phyloP scores from a whole-genome alignment of 2,888 invertebrate genomes.

The Trileptium ribeirensis region DNA sequence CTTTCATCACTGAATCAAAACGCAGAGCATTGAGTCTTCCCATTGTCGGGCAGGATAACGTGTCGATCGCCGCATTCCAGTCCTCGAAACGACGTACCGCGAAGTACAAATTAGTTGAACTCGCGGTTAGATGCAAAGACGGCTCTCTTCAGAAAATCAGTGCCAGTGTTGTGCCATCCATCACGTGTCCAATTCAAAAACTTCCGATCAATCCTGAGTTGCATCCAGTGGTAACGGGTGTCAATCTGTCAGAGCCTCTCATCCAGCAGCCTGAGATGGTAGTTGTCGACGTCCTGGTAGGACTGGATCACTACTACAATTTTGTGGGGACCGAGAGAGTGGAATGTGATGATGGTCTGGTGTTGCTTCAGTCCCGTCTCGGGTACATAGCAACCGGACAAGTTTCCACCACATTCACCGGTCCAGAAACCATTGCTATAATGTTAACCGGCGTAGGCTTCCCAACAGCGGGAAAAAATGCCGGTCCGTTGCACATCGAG shows the following conservation, averaged over 20 bases:
- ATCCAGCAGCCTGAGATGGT: background rate
- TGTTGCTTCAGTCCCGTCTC: background rate
- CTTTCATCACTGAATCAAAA: background rate
- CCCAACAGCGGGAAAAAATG: no score
- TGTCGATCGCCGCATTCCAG: background rate
- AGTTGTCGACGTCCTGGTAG: slow-evolving; percentile 8
- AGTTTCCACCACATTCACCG: background rate
- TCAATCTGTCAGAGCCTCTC: background rate
- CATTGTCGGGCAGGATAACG: background rate
- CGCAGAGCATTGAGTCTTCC: background rate
- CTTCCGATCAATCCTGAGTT: background rate
- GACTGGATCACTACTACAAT: slow-evolving; percentile 3
- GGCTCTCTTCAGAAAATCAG: background rate
- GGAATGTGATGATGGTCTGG: background rate
- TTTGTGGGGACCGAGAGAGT: background rate
- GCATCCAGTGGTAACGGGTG: background rate
- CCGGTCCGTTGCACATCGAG: no score
- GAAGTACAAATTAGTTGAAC: background rate
- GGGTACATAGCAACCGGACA: background rate
- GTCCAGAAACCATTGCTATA: background rate
- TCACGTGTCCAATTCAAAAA: background rate
- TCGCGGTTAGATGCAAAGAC: background rate
- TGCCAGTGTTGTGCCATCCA: background rate
- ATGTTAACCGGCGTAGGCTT: background rate
- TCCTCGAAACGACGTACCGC: background rate